These are phyloP conservation scores for Ctenochaetus hawaiiensis DNA, from an alignment of 2,797 vertebrate genomes.

Conservation along the genomic window DNA sequence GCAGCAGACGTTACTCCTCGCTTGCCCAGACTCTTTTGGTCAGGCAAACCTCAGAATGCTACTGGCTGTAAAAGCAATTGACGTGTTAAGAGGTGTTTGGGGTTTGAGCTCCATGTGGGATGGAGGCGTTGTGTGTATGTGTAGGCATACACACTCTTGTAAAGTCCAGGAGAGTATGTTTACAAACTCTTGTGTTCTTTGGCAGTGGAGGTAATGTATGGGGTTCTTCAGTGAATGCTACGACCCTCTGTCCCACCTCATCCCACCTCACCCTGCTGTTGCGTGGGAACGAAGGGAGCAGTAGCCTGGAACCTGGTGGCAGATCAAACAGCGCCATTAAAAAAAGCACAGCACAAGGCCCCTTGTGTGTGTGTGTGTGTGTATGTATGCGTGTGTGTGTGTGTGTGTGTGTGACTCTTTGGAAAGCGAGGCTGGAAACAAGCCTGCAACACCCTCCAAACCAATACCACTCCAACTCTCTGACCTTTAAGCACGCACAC, in stretches of 20 bases:
- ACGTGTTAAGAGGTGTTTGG: constrained; percentile 81
- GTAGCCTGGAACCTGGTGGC: constrained; percentile 67
- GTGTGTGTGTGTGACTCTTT: constrained; percentile 54
- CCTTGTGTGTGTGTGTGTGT: constrained; percentile 56
- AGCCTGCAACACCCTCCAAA: constrained; percentile 73
- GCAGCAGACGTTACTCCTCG: constrained; percentile 58
- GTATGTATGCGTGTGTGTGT: constrained; percentile 36
- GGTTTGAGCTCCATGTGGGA: constrained; percentile 62
- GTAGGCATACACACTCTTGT: constrained; percentile 12
- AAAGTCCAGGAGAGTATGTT: constrained; percentile 52
- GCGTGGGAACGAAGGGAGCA: constrained; percentile 72
- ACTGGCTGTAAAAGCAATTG: constrained; percentile 79
- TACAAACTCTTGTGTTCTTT: constrained; percentile 61
- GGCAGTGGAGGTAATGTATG: constrained; percentile 36
- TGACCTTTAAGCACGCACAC: constrained; percentile 55
- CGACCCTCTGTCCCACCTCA: constrained; percentile 37
- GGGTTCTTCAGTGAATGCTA: constrained; percentile 44
- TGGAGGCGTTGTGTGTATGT: constrained; percentile 7
- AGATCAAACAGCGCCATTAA: constrained; percentile 82
- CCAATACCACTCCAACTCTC: constrained; percentile 64
- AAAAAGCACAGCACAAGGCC: constrained; percentile 77
- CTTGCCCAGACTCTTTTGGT: constrained; percentile 68
- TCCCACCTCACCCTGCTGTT: constrained; percentile 40
- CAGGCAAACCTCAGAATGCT: constrained; percentile 72
- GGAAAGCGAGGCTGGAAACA: constrained; percentile 71